phyloP scores from a whole-genome alignment of 2,888 invertebrate species.

The Calameuta idolon region DNA sequence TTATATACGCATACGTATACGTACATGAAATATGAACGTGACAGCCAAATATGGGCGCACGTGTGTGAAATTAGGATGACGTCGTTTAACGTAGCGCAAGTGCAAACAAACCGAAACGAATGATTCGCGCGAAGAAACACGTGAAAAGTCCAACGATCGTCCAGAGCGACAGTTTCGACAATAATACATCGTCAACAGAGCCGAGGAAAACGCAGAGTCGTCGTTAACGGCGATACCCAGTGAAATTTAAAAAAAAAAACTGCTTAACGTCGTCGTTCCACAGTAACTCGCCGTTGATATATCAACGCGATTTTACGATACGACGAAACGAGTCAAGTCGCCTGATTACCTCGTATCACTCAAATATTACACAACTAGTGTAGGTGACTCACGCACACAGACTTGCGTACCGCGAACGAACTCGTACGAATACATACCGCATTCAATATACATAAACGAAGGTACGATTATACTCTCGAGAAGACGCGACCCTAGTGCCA shows the following conservation, averaged over 20 bases:
- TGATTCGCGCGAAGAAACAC: constrained; percentile 43
- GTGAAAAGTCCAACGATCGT: constrained; percentile 18
- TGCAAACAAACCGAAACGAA: constrained; percentile 47
- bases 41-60: constrained; percentile 7
- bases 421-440: not conserved
- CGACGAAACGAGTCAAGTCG: not conserved
- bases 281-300: not conserved
- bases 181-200: not conserved
- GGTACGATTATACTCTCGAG: not conserved
- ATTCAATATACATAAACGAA: not conserved
- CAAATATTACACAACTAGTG: not conserved
- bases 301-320: not conserved
- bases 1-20: no score
- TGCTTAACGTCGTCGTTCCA: not conserved
- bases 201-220: not conserved
- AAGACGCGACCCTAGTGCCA: not conserved
- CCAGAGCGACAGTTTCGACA: not conserved
- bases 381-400: not conserved
- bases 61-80: constrained; percentile 46
- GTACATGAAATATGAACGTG: not conserved
- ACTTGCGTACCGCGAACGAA: not conserved
- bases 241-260: not conserved
- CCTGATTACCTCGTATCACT: not conserved
- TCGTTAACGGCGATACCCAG: not conserved
- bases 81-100: constrained; percentile 30